These are phyloP conservation scores for Alectura lathami DNA, from an alignment of 2,113 vertebrate genomes.

Conservation along the genomic window DNA sequence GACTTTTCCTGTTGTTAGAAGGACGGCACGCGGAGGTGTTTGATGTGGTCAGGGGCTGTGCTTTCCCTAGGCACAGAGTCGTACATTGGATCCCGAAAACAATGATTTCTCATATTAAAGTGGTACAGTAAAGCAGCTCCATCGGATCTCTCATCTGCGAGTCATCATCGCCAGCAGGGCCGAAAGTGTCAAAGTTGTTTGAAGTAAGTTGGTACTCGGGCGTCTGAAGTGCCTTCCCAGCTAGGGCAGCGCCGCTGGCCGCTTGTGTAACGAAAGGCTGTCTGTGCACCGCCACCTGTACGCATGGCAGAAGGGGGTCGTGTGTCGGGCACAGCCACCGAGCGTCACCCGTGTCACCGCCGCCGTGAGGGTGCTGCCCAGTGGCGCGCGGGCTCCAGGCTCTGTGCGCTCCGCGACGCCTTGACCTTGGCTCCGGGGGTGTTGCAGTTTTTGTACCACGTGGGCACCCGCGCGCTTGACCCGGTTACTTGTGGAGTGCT, in stretches of 20 bases:
- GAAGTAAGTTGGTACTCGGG: not conserved
- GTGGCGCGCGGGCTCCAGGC: too few species aligned
- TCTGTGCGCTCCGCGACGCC: not conserved
- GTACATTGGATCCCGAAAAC: not conserved
- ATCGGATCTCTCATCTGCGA: not conserved
- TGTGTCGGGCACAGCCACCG: not conserved
- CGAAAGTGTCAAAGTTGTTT: not conserved
- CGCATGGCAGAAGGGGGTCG: not conserved
- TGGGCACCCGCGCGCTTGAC: not conserved
- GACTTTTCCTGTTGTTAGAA: not conserved
- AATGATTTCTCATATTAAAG: not conserved
- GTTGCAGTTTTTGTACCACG: not conserved
- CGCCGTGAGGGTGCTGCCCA: not conserved
- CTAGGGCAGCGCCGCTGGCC: not conserved
- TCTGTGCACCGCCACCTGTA: not conserved
- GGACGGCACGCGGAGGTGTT: not conserved
- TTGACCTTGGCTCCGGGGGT: not conserved
- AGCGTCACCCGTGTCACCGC: not conserved
- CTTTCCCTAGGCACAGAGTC: not conserved
- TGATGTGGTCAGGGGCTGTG: not conserved
- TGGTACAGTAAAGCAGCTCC: accelerated
- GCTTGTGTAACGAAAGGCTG: not conserved
- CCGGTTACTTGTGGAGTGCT: not conserved
- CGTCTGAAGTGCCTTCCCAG: not conserved
- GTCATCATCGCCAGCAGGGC: accelerated